Percentiles rank a stretch among this genome's conserved stretches.
Conservation (phyloP, 2,888 invertebrate genomes). For the Hypomecis atomaria region DNA sequence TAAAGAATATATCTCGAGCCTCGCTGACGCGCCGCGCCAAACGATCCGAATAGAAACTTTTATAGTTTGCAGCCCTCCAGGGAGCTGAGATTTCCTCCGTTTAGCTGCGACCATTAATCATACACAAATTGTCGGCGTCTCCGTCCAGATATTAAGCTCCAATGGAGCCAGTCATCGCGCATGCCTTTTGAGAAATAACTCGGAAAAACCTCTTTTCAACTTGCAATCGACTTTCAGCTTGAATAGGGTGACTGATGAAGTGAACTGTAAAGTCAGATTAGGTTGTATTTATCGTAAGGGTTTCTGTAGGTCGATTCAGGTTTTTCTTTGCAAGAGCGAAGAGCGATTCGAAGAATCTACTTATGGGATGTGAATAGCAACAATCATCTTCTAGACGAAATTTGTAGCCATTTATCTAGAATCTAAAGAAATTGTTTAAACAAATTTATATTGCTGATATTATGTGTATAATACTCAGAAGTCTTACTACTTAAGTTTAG, state of each 20-base stretch:
- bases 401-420: no score
- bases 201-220: constrained; percentile 54
- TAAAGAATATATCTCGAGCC: not conserved
- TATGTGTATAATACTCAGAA: no score
- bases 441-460: no score
- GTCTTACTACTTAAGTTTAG: constrained; percentile 9
- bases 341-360: not conserved
- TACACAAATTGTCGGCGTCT: constrained; percentile 64
- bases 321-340: not conserved
- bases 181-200: constrained; percentile 55
- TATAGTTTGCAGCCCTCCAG: constrained; percentile 47
- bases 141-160: constrained; percentile 62
- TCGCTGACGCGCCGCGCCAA: constrained; percentile 18
- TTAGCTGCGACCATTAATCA: constrained; percentile 62
- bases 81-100: constrained; percentile 51
- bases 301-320: not conserved
- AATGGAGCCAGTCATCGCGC: constrained; percentile 71
- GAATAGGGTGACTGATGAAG: constrained; percentile 52
- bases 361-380: not conserved
- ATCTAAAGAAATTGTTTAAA: no score
- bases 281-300: constrained; percentile 5
- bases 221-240: constrained; percentile 47
- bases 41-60: constrained; percentile 40
- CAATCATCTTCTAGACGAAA: not conserved
- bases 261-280: constrained; percentile 44